phyloP scores from a whole-genome alignment of 2,797 vertebrate genomes.

The Eulemur rubriventer region DNA sequence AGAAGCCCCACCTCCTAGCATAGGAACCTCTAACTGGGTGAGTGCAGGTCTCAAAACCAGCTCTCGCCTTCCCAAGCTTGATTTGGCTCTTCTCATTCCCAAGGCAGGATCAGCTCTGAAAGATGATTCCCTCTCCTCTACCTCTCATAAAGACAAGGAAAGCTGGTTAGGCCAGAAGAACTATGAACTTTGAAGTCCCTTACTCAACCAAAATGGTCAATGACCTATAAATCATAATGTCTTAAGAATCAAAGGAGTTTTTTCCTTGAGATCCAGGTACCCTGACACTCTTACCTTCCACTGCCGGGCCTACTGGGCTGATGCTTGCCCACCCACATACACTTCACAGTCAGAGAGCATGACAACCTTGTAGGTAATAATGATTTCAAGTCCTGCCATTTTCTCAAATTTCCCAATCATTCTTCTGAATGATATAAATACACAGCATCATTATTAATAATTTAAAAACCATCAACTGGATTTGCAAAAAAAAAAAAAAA shows the following conservation, averaged over 20 bases:
- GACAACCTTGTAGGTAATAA: not conserved
- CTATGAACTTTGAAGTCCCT: not conserved
- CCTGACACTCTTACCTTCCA: not conserved
- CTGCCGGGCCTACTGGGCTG: not conserved
- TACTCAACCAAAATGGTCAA: not conserved
- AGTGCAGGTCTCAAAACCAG: not conserved
- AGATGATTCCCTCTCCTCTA: not conserved
- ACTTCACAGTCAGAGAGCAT: not conserved
- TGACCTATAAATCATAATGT: not conserved
- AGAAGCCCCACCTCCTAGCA: not conserved
- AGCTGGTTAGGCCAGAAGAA: not conserved
- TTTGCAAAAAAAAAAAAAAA: too few relatives aligned
- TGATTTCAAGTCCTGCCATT: not conserved
- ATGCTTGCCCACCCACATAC: not conserved
- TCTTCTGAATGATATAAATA: not conserved
- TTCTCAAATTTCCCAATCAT: not conserved
- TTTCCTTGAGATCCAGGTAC: not conserved
- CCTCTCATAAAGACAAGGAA: not conserved
- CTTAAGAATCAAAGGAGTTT: not conserved
- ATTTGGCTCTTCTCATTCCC: not conserved
- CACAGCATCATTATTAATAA: not conserved
- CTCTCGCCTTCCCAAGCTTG: not conserved
- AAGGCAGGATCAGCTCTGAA: not conserved
- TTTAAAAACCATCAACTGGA: not conserved
- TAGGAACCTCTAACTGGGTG: not conserved